Base-by-base conservation (phyloP, 2,888 invertebrate species). In the Rhodophaea formosa region DNA sequence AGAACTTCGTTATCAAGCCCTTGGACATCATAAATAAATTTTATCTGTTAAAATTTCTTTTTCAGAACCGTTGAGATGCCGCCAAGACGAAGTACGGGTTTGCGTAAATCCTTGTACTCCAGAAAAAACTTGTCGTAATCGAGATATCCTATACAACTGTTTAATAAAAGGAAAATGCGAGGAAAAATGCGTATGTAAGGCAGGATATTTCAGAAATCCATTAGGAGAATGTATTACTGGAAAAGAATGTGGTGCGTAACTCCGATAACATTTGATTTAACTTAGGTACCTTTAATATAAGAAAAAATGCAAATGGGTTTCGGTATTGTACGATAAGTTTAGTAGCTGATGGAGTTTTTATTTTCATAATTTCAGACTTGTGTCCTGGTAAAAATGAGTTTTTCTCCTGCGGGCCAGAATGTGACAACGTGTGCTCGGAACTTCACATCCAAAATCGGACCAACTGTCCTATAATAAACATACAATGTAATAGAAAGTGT, bases 341-440 rank as follows among this genome's bases (percentile, higher is more conserved):
- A 5, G 23, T 23, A 23, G 23, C 23, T 23, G 23, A 23, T 23
- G 23, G 5, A 5, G 23, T 39, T 39, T 39, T 39, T 39, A 39
- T 42, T 32, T 23, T 17, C 51, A 43, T 39, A 43, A 29, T 57
- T 64, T n/a, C 47, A 77, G 75, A 58, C 35, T 64, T 62, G 59
- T 76, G 83, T 59, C 59, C 59, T 6, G 71, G 72, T 1, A 60
- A 62, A 0, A 59, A 80, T 39, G 82, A 82, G 59, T 74, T 72
- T 59, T 82, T 70, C 53, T 65, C 72, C 0, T 85, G 84, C 53
- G 79, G 78, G 0, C 66, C 71, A 0, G 74, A 70, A 0, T 86
- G 84, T 42, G 86, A 85, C 62, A 84, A 80, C 23, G 79, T 69
- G 0, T 85, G 84, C 56, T 61, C 64, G 0, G 76, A 71, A 16